phyloP scores from a whole-genome alignment of 2,888 invertebrate species.

The Nephrotoma flavescens region DNA sequence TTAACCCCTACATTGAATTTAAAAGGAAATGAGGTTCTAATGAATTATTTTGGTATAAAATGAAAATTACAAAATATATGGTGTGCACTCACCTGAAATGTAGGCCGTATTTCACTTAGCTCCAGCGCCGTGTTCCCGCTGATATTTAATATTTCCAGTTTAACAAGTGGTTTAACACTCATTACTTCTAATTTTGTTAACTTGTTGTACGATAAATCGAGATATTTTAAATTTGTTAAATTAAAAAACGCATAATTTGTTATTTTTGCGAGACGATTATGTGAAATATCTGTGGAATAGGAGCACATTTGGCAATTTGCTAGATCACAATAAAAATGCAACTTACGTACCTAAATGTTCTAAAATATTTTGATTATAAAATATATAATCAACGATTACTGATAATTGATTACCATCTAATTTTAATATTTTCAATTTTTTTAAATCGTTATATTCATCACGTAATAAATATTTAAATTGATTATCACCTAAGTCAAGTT shows the following conservation, averaged over 20 bases:
- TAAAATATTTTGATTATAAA: slow-evolving; percentile 33
- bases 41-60: neutral
- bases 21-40: too few species aligned
- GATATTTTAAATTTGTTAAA: slow-evolving; percentile 47
- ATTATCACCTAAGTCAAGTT: slow-evolving; percentile 64
- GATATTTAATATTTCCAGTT: slow-evolving; percentile 47
- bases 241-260: slow-evolving; percentile 60
- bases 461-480: slow-evolving; percentile 57
- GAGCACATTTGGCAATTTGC: slow-evolving; percentile 7
- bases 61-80: neutral
- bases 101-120: slow-evolving; percentile 27
- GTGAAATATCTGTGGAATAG: slow-evolving; percentile 37
- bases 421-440: slow-evolving; percentile 44
- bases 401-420: slow-evolving; percentile 66
- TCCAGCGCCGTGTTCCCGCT: slow-evolving; percentile 45
- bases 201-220: slow-evolving; percentile 66
- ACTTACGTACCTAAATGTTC: slow-evolving; percentile 26
- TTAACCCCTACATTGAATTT: too few species aligned
- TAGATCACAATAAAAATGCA: neutral
- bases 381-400: slow-evolving; percentile 57
- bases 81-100: slow-evolving; percentile 24
- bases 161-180: slow-evolving; percentile 27
- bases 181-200: slow-evolving; percentile 52
- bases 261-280: slow-evolving; percentile 59
- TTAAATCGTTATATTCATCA: slow-evolving; percentile 56